These are phyloP conservation scores for Falco cherrug DNA, from an alignment of 2,797 vertebrate species.

Conservation along the genomic window DNA sequence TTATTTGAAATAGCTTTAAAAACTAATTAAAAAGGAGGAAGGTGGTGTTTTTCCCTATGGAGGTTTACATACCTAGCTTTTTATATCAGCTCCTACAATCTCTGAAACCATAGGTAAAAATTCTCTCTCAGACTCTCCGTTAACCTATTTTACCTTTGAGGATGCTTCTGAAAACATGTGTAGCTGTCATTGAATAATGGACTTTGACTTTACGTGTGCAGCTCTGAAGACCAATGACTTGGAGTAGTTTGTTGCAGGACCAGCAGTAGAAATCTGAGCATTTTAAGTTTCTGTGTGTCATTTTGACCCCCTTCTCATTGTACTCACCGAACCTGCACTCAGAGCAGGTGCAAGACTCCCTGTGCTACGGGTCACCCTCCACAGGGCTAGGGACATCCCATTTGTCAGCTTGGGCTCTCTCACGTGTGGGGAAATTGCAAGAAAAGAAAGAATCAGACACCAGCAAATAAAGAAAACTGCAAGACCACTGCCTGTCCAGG, in stretches of 20 bases:
- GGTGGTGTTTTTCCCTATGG: background rate
- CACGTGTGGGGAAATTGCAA: background rate
- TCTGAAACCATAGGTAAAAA: background rate
- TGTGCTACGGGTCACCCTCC: background rate
- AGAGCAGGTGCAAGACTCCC: background rate
- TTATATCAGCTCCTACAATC: background rate
- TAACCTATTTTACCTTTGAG: background rate
- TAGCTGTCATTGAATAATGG: background rate
- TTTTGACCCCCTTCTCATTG: fast-evolving
- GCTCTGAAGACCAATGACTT: background rate
- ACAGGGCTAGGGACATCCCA: fast-evolving
- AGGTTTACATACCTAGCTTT: background rate
- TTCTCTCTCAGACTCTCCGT: background rate
- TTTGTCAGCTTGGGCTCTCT: background rate
- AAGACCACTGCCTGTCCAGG: background rate
- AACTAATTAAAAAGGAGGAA: slow-evolving; percentile 30
- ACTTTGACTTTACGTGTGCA: background rate
- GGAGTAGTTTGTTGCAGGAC: background rate
- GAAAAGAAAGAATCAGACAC: background rate
- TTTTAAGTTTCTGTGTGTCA: background rate
- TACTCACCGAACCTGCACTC: fast-evolving
- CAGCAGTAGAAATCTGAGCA: background rate
- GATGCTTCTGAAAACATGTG: background rate
- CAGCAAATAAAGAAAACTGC: background rate
- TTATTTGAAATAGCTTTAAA: slow-evolving; percentile 19